Evolutionary conservation across 2,888 invertebrate genomes (phyloP).

Genomic region (Pachymerium ferrugineum): DNA sequence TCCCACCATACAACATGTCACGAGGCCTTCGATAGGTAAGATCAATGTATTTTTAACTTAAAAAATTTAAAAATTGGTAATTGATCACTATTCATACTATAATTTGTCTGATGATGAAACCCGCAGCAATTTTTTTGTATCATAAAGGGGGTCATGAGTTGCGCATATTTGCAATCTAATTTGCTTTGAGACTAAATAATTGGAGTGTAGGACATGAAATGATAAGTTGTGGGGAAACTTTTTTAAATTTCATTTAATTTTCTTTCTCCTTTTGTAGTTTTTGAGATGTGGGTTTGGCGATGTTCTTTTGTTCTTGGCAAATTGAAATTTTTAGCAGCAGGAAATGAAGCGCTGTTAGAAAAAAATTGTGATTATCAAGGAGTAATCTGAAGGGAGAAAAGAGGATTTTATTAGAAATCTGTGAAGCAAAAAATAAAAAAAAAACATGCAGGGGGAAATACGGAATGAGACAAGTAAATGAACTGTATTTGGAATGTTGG

Average conservation of each 20-base stretch:
- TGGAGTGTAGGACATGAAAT: too few species aligned
- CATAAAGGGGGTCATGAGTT: too few species aligned
- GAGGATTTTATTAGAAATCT: slow-evolving; percentile 10
- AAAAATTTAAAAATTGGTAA: too few species aligned
- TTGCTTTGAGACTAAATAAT: too few species aligned
- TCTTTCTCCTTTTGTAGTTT: background rate
- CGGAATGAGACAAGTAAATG: background rate
- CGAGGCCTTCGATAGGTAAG: background rate
- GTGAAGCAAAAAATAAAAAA: slow-evolving; percentile 14
- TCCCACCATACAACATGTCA: background rate
- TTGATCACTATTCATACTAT: too few species aligned
- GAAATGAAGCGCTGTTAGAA: slow-evolving; percentile 5
- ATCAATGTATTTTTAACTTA: background rate
- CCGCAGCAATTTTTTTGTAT: too few species aligned
- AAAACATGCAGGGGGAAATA: background rate
- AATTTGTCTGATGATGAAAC: too few species aligned
- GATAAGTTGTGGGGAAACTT: too few species aligned
- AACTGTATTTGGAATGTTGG: background rate
- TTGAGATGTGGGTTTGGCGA: background rate
- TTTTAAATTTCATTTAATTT: background rate
- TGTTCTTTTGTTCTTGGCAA: slow-evolving; percentile 11
- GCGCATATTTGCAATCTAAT: too few species aligned
- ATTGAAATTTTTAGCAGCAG: slow-evolving; percentile 24
- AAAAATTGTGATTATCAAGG: slow-evolving; percentile 12
- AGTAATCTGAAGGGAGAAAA: background rate